These are phyloP conservation scores for Brachyopa scutellaris DNA, from an alignment of 2,888 invertebrate genomes.

Conservation along the genomic window DNA sequence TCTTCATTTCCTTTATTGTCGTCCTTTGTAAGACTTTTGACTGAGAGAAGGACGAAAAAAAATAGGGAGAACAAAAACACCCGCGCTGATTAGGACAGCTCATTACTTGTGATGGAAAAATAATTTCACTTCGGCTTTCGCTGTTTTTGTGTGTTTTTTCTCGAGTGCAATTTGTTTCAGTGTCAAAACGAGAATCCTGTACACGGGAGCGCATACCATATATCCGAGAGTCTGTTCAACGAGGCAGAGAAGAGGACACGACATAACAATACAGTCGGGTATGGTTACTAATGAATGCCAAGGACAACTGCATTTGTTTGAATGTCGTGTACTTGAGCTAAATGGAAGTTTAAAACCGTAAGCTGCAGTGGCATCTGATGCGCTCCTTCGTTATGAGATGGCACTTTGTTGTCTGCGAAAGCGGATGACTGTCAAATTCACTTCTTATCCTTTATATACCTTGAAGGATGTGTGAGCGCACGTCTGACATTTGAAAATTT, in stretches of 20 bases:
- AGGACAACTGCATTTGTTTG: constrained; percentile 41
- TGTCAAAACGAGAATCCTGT: constrained; percentile 38
- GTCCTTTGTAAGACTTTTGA: constrained; percentile 33
- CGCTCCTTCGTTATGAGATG: no score
- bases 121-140: constrained; percentile 46
- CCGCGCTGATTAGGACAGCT: constrained; percentile 68
- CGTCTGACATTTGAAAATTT: no score
- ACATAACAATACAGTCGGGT: no score
- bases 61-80: neutral
- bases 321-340: constrained; percentile 19
- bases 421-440: no score
- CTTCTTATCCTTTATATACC: no score
- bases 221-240: constrained; percentile 17
- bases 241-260: constrained; percentile 3
- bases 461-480: no score
- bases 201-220: neutral
- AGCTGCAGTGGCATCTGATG: no score
- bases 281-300: constrained; percentile 61
- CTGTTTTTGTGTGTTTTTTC: neutral
- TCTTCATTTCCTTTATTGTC: constrained; percentile 53
- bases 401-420: no score
- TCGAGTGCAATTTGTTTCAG: constrained; percentile 59
- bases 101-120: constrained; percentile 65
- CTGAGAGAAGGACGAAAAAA: constrained; percentile 33
- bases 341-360: constrained; percentile 44